Evolutionary conservation across 2,888 invertebrate species (phyloP).

Genomic region (Horisme vitalbata): DNA sequence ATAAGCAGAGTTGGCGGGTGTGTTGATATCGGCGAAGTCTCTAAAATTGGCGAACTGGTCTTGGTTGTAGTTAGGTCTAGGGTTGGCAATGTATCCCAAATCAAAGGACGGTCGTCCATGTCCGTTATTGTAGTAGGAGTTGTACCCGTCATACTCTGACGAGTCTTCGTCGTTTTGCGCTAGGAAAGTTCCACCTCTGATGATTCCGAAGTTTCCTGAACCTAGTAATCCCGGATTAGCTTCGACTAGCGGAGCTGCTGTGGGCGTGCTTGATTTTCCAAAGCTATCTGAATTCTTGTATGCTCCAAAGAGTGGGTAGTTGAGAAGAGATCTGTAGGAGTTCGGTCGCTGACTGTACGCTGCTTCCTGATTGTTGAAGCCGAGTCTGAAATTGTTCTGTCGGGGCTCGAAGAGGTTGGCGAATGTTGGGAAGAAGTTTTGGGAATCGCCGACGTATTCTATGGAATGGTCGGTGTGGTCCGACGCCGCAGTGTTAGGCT

Average conservation of each 20-base stretch:
- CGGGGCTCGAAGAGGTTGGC: conserved; percentile 85
- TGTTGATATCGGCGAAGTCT: conserved; percentile 95
- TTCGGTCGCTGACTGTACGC: conserved; percentile 84
- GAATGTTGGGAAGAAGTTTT: conserved; percentile 91
- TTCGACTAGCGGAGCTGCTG: conserved; percentile 69
- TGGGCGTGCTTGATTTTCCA: conserved; percentile 61
- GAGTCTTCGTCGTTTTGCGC: conserved; percentile 87
- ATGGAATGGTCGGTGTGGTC: conserved; percentile 74
- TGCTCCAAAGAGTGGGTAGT: conserved; percentile 70
- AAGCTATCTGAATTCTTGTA: conserved; percentile 66
- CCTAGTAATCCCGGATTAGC: conserved; percentile 87
- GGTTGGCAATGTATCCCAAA: conserved; percentile 85
- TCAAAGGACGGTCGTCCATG: conserved; percentile 87
- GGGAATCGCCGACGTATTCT: conserved; percentile 82
- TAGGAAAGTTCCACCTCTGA: conserved; percentile 93
- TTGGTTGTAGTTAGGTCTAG: conserved; percentile 88
- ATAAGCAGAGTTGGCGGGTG: conserved; percentile 90
- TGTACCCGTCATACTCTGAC: conserved; percentile 80
- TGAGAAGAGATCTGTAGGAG: conserved; percentile 72
- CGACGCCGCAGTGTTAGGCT: conserved; percentile 51
- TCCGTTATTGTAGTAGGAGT: conserved; percentile 85
- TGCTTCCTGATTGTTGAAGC: conserved; percentile 82
- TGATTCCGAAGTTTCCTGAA: conserved; percentile 93
- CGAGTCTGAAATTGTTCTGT: conserved; percentile 82
- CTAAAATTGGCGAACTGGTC: conserved; percentile 95